phyloP scores from a whole-genome alignment of 1,140 invertebrate genomes.

The Nasonia vitripennis region DNA sequence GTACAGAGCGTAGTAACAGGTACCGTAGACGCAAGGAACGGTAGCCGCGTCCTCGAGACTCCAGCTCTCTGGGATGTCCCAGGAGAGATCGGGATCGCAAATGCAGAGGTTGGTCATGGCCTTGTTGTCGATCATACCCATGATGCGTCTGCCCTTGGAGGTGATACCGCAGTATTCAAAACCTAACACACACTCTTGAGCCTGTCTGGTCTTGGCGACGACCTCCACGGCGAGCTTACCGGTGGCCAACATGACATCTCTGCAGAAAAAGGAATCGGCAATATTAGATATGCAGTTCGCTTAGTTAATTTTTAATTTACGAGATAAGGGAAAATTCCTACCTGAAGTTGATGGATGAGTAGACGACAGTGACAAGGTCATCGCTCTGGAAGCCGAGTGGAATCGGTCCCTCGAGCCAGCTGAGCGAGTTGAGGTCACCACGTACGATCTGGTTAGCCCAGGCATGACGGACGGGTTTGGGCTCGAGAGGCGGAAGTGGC shows the following conservation, averaged over 20 bases:
- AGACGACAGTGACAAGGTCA: conserved; percentile 77
- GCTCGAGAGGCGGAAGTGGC: conserved; percentile 71
- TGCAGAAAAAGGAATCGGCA: not conserved
- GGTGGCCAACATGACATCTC: conserved; percentile 79
- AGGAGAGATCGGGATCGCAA: conserved; percentile 79
- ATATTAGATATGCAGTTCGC: not conserved
- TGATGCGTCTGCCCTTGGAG: conserved; percentile 78
- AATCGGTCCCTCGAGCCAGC: conserved; percentile 85
- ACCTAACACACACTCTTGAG: conserved; percentile 82
- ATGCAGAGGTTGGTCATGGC: conserved; percentile 79
- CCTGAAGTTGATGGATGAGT: conserved; percentile 82
- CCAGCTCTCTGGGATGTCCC: conserved; percentile 90
- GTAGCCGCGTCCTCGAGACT: conserved; percentile 90
- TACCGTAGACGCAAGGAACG: conserved; percentile 90
- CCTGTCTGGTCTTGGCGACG: conserved; percentile 75
- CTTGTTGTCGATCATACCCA: conserved; percentile 80
- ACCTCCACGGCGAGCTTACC: conserved; percentile 82
- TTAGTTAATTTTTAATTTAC: not conserved
- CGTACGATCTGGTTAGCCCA: conserved; percentile 86
- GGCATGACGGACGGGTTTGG: conserved; percentile 78
- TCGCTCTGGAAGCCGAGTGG: conserved; percentile 57
- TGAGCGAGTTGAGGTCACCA: conserved; percentile 90
- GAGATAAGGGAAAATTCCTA: not conserved
- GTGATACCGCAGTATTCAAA: conserved; percentile 83
- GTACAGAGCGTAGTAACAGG: conserved; percentile 88